These are phyloP conservation scores for Astur gentilis DNA, from an alignment of 2,113 vertebrate species.

Conservation along the genomic window DNA sequence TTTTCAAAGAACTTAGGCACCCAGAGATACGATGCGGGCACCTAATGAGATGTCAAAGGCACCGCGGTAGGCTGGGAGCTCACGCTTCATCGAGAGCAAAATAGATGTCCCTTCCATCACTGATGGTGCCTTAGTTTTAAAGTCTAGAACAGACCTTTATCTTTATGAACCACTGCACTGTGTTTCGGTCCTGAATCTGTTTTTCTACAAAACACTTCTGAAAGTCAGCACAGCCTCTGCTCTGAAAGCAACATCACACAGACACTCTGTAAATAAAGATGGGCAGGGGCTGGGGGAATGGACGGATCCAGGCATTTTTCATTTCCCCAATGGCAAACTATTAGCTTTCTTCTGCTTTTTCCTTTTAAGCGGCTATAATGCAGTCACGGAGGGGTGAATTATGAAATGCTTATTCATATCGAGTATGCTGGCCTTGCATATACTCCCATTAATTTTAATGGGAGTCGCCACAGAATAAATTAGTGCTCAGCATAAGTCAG, in stretches of 20 bases:
- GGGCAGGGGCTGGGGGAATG: background rate
- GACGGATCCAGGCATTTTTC: background rate
- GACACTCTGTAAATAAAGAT: background rate
- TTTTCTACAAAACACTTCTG: background rate
- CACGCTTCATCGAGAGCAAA: background rate
- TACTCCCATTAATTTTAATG: background rate
- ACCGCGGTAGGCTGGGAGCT: background rate
- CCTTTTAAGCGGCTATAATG: background rate
- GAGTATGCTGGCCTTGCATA: background rate
- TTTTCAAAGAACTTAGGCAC: background rate
- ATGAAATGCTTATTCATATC: background rate
- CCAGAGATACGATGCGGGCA: fast-evolving
- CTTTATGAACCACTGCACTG: background rate
- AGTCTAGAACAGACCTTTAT: background rate
- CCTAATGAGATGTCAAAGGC: background rate
- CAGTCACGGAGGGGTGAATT: background rate
- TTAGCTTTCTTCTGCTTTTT: background rate
- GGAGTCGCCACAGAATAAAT: background rate
- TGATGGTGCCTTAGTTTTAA: background rate
- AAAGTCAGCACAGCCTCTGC: background rate
- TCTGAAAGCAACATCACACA: background rate
- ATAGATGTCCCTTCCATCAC: background rate
- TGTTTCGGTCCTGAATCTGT: background rate
- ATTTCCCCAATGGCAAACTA: background rate
- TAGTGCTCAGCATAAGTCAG: background rate